Percentiles rank a stretch among this genome's conserved stretches.
Conservation (phyloP, 1,140 invertebrate species). For the Melitaea cinxia region DNA sequence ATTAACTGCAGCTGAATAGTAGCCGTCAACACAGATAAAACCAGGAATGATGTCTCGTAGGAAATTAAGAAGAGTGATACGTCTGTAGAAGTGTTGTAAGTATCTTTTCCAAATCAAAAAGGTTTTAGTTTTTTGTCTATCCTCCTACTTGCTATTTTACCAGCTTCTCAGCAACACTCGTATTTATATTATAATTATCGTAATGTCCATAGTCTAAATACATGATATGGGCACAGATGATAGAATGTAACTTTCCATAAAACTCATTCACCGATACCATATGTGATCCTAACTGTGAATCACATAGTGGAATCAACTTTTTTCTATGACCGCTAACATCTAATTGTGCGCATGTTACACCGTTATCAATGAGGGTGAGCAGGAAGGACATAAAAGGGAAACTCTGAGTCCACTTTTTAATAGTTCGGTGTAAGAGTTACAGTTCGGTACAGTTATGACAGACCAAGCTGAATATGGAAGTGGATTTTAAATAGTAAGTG, state of each 20-base stretch:
- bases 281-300: conserved; percentile 1
- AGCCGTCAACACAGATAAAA: too few relatives aligned
- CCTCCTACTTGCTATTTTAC: too few relatives aligned
- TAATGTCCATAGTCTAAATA: too few relatives aligned
- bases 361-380: conserved; percentile 37
- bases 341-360: conserved; percentile 26
- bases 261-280: background rate
- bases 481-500: conserved; percentile 35
- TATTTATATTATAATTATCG: too few relatives aligned
- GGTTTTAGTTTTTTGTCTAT: too few relatives aligned
- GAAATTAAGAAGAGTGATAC: too few relatives aligned
- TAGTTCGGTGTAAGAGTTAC: conserved; percentile 20
- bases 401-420: conserved; percentile 30
- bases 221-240: too few relatives aligned
- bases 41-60: too few relatives aligned
- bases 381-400: conserved; percentile 32
- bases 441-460: conserved; percentile 35
- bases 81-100: too few relatives aligned
- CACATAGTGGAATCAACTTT: conserved; percentile 4
- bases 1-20: too few relatives aligned
- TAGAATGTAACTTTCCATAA: background rate
- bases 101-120: too few relatives aligned
- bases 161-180: too few relatives aligned
- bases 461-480: conserved; percentile 29
- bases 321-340: conserved; percentile 17